Evolutionary conservation across 2,888 invertebrate genomes (phyloP).

Genomic region (Oligia fasciuncula): DNA sequence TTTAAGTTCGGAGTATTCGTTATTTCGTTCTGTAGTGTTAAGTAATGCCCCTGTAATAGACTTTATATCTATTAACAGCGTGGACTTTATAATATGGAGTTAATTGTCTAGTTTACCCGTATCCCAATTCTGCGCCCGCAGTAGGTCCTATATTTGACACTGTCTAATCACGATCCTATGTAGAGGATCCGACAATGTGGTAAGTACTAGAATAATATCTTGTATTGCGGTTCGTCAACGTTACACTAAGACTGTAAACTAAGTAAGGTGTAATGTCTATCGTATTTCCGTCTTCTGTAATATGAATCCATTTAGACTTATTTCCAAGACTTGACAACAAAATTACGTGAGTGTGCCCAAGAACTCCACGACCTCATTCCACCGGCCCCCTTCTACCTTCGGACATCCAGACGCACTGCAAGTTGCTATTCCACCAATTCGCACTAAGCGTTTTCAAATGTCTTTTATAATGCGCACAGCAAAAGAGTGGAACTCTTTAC

Average conservation of each 20-base stretch:
- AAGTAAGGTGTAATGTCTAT: neutral
- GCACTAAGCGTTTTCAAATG: too few species aligned
- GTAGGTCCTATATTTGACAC: too few species aligned
- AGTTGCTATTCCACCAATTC: too few species aligned
- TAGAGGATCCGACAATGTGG: neutral
- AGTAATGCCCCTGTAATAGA: neutral
- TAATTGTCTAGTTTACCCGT: too few species aligned
- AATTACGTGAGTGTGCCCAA: conserved; percentile 1
- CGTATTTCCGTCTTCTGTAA: conserved; percentile 12
- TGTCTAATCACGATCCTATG: neutral
- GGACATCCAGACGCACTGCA: too few species aligned
- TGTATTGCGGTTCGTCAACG: neutral
- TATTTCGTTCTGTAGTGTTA: neutral
- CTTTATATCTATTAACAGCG: neutral
- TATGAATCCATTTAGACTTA: conserved; percentile 1
- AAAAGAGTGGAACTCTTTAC: too few species aligned
- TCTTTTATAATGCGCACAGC: too few species aligned
- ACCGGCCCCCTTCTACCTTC: too few species aligned
- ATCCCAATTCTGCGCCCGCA: neutral
- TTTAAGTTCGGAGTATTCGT: neutral
- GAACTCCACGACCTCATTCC: too few species aligned
- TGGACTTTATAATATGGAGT: too few species aligned
- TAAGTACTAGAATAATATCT: neutral
- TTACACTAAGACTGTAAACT: neutral
- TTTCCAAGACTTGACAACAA: conserved; percentile 17